These are phyloP conservation scores for Oligia latruncula DNA, from an alignment of 2,888 invertebrate genomes.

Conservation along the genomic window DNA sequence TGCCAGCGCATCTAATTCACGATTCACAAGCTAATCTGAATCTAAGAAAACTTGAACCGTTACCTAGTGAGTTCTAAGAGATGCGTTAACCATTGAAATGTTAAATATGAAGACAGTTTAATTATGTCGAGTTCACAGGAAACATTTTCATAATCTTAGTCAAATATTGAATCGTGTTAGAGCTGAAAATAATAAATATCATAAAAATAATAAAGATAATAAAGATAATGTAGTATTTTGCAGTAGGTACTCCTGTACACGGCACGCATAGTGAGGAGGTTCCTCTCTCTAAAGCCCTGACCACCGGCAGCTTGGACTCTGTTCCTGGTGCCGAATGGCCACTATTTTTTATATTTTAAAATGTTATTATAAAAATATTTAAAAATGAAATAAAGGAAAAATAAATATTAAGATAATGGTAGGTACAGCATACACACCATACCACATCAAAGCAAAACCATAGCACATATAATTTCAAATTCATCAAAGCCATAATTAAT, in stretches of 20 bases:
- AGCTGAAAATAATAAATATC: background rate
- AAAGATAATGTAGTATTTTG: too few relatives aligned
- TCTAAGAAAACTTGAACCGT: conserved; percentile 40
- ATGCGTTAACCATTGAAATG: conserved; percentile 1
- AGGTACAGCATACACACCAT: background rate
- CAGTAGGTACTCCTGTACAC: too few relatives aligned
- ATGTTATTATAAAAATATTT: too few relatives aligned
- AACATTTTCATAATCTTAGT: background rate
- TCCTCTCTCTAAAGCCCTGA: too few relatives aligned
- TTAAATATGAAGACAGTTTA: background rate
- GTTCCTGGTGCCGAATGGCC: too few relatives aligned
- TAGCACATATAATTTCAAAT: conserved; percentile 27
- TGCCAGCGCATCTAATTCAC: conserved; percentile 32
- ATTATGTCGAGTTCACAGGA: background rate
- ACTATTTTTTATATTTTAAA: too few relatives aligned
- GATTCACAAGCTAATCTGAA: conserved; percentile 48
- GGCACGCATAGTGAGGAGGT: too few relatives aligned
- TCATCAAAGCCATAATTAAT: conserved; percentile 43
- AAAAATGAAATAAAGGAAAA: too few relatives aligned
- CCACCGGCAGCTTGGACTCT: too few relatives aligned
- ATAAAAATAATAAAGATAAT: too few relatives aligned
- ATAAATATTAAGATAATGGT: background rate
- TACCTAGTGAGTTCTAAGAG: background rate
- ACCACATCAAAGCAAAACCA: background rate
- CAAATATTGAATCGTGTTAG: background rate